Evolutionary conservation across 1,140 invertebrate species (phyloP).

Genomic region (Branchinecta lindahli): DNA sequence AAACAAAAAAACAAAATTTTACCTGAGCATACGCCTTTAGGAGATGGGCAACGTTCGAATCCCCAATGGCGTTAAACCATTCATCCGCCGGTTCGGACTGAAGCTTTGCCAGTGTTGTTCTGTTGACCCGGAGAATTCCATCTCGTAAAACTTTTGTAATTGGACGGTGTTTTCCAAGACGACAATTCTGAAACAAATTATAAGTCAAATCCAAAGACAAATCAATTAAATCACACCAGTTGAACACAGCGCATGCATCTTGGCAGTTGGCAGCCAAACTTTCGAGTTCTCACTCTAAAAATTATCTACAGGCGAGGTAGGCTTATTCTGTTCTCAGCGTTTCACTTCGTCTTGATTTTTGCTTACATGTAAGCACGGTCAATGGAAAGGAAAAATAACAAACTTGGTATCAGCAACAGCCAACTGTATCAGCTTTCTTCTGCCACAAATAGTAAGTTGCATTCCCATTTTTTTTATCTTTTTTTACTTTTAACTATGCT

Average conservation of each 20-base stretch:
- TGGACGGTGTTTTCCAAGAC: slow-evolving; percentile 72
- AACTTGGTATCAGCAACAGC: too few species aligned
- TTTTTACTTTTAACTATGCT: too few species aligned
- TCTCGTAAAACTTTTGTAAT: slow-evolving; percentile 65
- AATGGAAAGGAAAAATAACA: too few species aligned
- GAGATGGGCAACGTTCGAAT: slow-evolving; percentile 59
- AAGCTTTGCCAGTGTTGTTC: slow-evolving; percentile 41
- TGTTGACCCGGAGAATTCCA: slow-evolving; percentile 73
- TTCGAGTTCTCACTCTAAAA: too few species aligned
- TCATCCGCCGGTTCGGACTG: slow-evolving; percentile 65
- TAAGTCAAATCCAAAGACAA: slow-evolving; percentile 15
- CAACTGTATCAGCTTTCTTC: too few species aligned
- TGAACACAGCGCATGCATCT: neutral
- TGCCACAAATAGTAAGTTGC: too few species aligned
- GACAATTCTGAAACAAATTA: slow-evolving; percentile 46
- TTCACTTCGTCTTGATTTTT: too few species aligned
- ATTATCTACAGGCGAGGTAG: too few species aligned
- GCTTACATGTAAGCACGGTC: too few species aligned
- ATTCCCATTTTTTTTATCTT: too few species aligned
- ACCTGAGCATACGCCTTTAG: slow-evolving; percentile 73
- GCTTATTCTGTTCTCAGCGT: neutral
- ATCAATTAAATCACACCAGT: neutral
- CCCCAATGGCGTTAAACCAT: slow-evolving; percentile 71
- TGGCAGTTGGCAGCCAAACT: too few species aligned
- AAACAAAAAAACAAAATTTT: slow-evolving; percentile 24